phyloP scores from a whole-genome alignment of 2,888 invertebrate species.

The Drosophila niveifrons region DNA sequence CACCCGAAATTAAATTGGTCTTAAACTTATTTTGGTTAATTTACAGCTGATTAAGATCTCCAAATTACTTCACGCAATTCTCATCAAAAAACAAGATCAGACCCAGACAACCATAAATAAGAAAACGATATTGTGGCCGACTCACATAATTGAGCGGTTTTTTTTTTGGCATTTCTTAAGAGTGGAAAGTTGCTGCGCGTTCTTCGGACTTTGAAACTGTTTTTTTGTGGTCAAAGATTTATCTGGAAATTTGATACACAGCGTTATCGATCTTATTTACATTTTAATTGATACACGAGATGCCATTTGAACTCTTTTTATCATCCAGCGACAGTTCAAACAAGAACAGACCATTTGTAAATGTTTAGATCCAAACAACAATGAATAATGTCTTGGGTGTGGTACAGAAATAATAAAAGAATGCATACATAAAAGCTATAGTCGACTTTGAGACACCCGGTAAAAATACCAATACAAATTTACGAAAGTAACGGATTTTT shows the following conservation, averaged over 20 bases:
- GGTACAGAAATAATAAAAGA: neutral
- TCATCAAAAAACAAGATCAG: slow-evolving; percentile 9
- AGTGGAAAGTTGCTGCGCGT: slow-evolving; percentile 41
- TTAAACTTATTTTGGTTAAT: slow-evolving; percentile 21
- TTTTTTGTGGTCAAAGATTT: slow-evolving; percentile 15
- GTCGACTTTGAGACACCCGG: neutral
- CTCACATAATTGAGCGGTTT: slow-evolving; percentile 21
- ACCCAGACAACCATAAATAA: slow-evolving; percentile 14
- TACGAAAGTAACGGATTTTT: neutral
- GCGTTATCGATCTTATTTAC: slow-evolving; percentile 32
- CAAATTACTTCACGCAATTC: slow-evolving; percentile 16
- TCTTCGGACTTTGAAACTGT: slow-evolving; percentile 23
- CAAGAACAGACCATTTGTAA: neutral
- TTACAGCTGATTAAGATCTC: slow-evolving; percentile 46
- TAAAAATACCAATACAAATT: neutral
- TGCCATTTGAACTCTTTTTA: slow-evolving; percentile 32
- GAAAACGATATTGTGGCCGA: slow-evolving; percentile 35
- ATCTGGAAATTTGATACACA: slow-evolving; percentile 19
- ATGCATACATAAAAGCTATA: neutral
- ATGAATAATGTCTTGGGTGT: slow-evolving; percentile 1
- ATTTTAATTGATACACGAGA: slow-evolving; percentile 21
- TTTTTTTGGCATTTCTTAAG: slow-evolving; percentile 17
- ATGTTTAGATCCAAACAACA: slow-evolving; percentile 23
- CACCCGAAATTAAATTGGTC: slow-evolving; percentile 28
- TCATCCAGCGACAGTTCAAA: slow-evolving; percentile 16